A percentile compares a stretch with the other conserved stretches of the same genome.
Conservation (phyloP, 2,113 vertebrate species). For the Oreochromis spilurus region DNA sequence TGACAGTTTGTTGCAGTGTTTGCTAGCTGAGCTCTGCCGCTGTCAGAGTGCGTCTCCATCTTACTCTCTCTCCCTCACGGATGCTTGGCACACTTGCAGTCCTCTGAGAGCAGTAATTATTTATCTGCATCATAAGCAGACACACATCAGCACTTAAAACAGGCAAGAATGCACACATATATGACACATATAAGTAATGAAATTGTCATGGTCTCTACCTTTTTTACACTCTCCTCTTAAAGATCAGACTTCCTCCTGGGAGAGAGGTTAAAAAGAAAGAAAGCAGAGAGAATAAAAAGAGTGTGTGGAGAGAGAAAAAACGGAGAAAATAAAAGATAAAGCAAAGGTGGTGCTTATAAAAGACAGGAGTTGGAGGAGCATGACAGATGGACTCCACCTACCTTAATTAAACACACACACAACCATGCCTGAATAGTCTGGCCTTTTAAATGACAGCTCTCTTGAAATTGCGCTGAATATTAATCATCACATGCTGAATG, state of each 20-base stretch:
- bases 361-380: background rate
- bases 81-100: conserved; percentile 9
- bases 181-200: background rate
- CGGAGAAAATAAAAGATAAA: background rate
- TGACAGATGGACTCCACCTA: background rate
- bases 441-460: background rate
- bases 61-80: background rate
- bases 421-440: background rate
- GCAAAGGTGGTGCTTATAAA: background rate
- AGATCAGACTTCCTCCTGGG: conserved; percentile 37
- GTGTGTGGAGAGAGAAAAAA: background rate
- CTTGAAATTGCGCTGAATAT: background rate
- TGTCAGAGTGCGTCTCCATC: background rate
- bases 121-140: background rate
- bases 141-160: background rate
- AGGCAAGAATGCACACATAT: background rate
- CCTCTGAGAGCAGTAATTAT: conserved; percentile 10
- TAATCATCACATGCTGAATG: background rate
- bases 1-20: conserved; percentile 25
- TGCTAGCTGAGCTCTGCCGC: background rate
- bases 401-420: background rate
- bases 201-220: background rate
- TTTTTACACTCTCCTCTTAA: background rate
- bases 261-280: background rate
- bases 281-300: background rate